Evolutionary conservation across 2,797 vertebrate species (phyloP).

Genomic region (Mormyrus hasselquistii): DNA sequence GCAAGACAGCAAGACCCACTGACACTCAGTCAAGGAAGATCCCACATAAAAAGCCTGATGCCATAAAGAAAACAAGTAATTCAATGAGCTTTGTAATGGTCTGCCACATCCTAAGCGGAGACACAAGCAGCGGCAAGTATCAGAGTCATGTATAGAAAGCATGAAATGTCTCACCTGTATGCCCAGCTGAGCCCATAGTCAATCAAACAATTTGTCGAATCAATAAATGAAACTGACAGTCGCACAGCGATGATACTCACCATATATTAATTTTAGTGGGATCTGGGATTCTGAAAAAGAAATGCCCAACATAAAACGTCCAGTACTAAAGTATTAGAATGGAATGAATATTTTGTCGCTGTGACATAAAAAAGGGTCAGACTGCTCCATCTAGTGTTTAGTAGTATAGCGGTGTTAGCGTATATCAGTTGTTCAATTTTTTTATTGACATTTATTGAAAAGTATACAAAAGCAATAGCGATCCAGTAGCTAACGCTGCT

Average conservation of each 20-base stretch:
- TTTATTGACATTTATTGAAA: too few species aligned
- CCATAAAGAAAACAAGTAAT: neutral
- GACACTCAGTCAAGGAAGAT: neutral
- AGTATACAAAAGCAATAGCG: neutral
- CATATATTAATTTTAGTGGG: constrained; percentile 54
- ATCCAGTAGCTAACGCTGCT: neutral
- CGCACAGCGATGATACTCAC: constrained; percentile 49
- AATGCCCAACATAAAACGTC: neutral
- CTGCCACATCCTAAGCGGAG: neutral
- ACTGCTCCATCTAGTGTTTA: constrained; percentile 12
- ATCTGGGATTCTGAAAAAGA: constrained; percentile 58
- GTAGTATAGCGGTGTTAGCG: neutral
- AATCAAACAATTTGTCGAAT: neutral
- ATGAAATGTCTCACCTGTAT: neutral
- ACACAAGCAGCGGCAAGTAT: neutral
- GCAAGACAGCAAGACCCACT: neutral
- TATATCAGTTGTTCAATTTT: neutral
- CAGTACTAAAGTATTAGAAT: neutral
- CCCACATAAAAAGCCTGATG: neutral
- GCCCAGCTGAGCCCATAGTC: too few species aligned
- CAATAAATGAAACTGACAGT: neutral
- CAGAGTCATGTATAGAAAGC: neutral
- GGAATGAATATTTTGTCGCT: neutral
- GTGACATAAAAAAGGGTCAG: neutral
- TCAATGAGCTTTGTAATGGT: neutral